Evolutionary conservation across 2,888 invertebrate genomes (phyloP), one percentile per base, ranked within the genome.

Genomic region (Cynaeus angustus): DNA sequence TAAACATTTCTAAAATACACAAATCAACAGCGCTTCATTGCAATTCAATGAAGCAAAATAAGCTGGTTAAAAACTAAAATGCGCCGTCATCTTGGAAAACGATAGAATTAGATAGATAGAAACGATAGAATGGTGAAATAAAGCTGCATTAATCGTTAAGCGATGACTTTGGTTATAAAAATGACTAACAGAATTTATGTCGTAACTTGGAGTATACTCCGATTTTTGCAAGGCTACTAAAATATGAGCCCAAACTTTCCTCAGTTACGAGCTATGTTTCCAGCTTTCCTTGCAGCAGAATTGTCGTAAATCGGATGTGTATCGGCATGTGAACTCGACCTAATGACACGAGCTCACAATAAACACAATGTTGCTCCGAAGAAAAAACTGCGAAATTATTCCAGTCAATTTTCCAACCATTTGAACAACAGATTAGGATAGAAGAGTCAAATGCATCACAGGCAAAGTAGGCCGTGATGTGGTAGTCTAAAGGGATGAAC

Each of bases 401-500:
- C 55, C 4, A 21, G 43, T 53, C 53, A 45, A 65, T 65, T 65
- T 65, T 65, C 65, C 65, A 30, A 45, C 8, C 53, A 12, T 55
- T 64, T 65, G 65, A 53, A 28, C 45, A 43, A 53, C 33, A 55
- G 52, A 65, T 65, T 65, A 21, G 33, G 41, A 26, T 45, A 16
- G 16, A 62, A 50, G 14, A 65, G 21, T 45, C 12, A 45, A 65
- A 65, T 65, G 53, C 53, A 65, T 65, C 65, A 65, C 37, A 55
- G 45, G 55, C 30, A 65, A 55, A 65, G 55, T 55, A 45, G 61
- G 61, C 28, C 46, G 16, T 16, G 26, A 13, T 53, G 28, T 33
- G 61, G 33, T 16, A 45, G 65, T 41, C 43, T 28, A 52, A 70
- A 68, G 65, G 70, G 70, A 70, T 72, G 72, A 74, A 73, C 74